Evolutionary conservation across 2,888 invertebrate genomes (phyloP).

Genomic region (Epicampocera succincta): DNA sequence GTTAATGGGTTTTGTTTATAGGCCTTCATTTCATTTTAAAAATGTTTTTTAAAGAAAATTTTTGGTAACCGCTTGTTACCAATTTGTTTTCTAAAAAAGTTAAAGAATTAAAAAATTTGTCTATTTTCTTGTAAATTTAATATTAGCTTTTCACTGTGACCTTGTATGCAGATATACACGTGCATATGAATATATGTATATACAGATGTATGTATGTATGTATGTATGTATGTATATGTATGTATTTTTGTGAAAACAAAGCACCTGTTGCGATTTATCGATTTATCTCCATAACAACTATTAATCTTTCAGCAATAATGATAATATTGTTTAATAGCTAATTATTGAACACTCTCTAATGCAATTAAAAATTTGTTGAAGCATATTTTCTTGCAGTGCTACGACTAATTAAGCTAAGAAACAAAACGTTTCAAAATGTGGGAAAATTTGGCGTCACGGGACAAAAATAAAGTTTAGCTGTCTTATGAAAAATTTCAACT

Average conservation of each 20-base stretch:
- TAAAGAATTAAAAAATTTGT: too few species aligned
- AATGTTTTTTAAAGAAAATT: too few species aligned
- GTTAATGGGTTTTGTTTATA: too few species aligned
- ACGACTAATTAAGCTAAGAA: background rate
- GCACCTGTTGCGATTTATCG: background rate
- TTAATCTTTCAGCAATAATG: conserved; percentile 26
- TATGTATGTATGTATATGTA: background rate
- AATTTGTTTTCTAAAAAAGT: too few species aligned
- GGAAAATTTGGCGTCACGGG: too few species aligned
- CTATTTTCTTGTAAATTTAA: too few species aligned
- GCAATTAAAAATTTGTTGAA: conserved; percentile 31
- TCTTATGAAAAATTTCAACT: too few species aligned
- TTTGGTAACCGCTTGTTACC: too few species aligned
- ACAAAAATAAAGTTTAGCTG: too few species aligned
- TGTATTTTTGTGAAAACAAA: background rate
- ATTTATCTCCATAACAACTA: conserved; percentile 11
- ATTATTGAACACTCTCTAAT: conserved; percentile 36
- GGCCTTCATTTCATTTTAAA: too few species aligned
- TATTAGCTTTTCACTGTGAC: too few species aligned
- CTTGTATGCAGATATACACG: background rate
- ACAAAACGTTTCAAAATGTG: too few species aligned
- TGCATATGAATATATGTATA: background rate
- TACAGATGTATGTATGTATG: conserved; percentile 1
- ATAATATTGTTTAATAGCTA: conserved; percentile 57
- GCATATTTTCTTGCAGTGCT: background rate